phyloP scores from a whole-genome alignment of 2,113 vertebrate genomes.

The Gymnorhina tibicen region DNA sequence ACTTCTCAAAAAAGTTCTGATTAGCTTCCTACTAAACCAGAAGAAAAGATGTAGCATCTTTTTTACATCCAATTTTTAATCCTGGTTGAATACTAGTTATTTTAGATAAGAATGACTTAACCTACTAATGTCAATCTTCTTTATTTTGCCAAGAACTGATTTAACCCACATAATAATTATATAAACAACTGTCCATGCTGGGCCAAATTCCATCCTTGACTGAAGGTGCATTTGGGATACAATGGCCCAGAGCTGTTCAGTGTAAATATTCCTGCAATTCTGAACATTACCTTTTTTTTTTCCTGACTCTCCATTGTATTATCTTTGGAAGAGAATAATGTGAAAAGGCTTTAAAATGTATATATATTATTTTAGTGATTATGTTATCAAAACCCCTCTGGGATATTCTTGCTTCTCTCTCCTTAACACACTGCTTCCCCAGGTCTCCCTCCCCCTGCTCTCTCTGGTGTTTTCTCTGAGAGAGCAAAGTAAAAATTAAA shows the following conservation, averaged over 20 bases:
- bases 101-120: background rate
- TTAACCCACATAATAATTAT: background rate
- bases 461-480: constrained; percentile 27
- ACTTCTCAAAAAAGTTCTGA: background rate
- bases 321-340: constrained; percentile 55
- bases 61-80: background rate
- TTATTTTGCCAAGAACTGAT: background rate
- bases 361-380: constrained; percentile 55
- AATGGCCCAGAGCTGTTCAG: background rate
- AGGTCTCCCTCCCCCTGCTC: background rate
- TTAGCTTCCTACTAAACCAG: background rate
- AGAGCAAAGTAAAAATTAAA: constrained; percentile 47
- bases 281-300: background rate
- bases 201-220: background rate
- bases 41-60: background rate
- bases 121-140: background rate
- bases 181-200: background rate
- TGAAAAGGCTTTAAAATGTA: constrained; percentile 39
- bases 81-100: background rate
- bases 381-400: constrained; percentile 49
- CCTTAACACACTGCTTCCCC: background rate
- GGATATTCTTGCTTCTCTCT: constrained; percentile 9
- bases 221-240: background rate
- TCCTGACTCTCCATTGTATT: background rate
- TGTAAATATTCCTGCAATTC: background rate